Evolutionary conservation across 2,113 vertebrate species (phyloP).

Genomic region (Dolichotis patagonum): DNA sequence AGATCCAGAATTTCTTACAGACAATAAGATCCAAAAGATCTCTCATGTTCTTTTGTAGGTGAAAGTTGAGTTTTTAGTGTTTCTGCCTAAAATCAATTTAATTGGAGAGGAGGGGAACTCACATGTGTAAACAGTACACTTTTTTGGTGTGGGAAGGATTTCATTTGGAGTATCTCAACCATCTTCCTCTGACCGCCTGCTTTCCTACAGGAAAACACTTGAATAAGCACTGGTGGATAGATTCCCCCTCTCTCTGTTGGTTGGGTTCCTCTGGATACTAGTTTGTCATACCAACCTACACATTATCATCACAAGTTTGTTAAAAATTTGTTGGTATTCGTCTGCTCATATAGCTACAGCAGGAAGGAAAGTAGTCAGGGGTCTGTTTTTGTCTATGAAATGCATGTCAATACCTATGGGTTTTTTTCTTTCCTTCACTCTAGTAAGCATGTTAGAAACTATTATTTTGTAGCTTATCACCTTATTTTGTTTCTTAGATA

Average conservation of each 20-base stretch:
- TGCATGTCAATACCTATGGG: not conserved
- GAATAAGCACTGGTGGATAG: not conserved
- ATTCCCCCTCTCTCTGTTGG: fast-evolving
- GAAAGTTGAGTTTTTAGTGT: not conserved
- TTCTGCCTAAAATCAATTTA: not conserved
- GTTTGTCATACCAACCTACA: not conserved
- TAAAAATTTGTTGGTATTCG: not conserved
- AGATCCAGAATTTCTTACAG: not conserved
- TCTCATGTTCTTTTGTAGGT: not conserved
- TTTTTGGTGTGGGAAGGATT: not conserved
- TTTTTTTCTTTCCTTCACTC: not conserved
- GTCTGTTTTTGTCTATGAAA: not conserved
- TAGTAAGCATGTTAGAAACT: not conserved
- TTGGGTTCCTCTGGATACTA: not conserved
- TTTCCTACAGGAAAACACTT: not conserved
- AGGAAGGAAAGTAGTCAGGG: not conserved
- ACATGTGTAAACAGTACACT: fast-evolving
- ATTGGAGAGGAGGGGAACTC: no score
- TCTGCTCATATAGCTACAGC: not conserved
- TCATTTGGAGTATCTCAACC: not conserved
- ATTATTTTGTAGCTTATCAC: not conserved
- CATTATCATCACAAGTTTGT: not conserved
- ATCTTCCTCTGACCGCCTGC: not conserved
- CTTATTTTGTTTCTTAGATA: not conserved
- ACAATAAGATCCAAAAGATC: not conserved